phyloP scores from a whole-genome alignment of 2,888 invertebrate genomes.

The Strigamia crassipes region DNA sequence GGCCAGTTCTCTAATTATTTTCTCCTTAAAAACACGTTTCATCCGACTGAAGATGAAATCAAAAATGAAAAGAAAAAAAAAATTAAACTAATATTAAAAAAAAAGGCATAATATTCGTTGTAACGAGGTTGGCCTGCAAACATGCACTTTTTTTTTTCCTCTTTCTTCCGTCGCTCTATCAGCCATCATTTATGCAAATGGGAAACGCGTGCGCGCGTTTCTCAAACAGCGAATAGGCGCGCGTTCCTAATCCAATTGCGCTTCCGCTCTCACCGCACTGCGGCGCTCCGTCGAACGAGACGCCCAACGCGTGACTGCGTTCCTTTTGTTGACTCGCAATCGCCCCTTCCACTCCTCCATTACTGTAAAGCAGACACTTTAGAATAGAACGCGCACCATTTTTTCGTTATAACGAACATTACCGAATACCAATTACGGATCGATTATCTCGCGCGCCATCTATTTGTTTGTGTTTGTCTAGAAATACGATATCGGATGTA shows the following conservation, averaged over 20 bases:
- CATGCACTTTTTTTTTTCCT: slow-evolving; percentile 12
- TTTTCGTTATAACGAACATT: slow-evolving; percentile 9
- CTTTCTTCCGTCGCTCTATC: slow-evolving; percentile 30
- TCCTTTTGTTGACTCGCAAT: slow-evolving; percentile 34
- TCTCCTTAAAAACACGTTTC: neutral
- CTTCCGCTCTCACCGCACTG: slow-evolving; percentile 42
- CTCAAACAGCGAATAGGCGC: slow-evolving; percentile 42
- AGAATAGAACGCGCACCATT: neutral
- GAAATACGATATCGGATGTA: neutral
- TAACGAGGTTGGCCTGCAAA: slow-evolving; percentile 26
- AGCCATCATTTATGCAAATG: slow-evolving; percentile 40
- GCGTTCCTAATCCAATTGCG: slow-evolving; percentile 42
- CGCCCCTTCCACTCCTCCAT: slow-evolving; percentile 14
- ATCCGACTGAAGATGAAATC: neutral
- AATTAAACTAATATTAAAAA: neutral
- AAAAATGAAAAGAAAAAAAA: neutral
- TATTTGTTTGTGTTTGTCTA: neutral
- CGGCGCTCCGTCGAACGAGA: slow-evolving; percentile 42
- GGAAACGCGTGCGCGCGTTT: slow-evolving; percentile 40
- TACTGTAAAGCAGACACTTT: slow-evolving; percentile 25
- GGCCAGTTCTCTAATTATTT: slow-evolving; percentile 6
- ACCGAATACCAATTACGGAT: slow-evolving; percentile 23
- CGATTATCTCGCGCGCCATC: slow-evolving; percentile 23
- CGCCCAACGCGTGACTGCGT: slow-evolving; percentile 40
- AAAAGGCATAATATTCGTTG: neutral